Percentiles rank a stretch among this genome's conserved stretches.
These are phyloP conservation scores for Busseola fusca DNA, from an alignment of 2,888 invertebrate genomes.

Conservation along the genomic window DNA sequence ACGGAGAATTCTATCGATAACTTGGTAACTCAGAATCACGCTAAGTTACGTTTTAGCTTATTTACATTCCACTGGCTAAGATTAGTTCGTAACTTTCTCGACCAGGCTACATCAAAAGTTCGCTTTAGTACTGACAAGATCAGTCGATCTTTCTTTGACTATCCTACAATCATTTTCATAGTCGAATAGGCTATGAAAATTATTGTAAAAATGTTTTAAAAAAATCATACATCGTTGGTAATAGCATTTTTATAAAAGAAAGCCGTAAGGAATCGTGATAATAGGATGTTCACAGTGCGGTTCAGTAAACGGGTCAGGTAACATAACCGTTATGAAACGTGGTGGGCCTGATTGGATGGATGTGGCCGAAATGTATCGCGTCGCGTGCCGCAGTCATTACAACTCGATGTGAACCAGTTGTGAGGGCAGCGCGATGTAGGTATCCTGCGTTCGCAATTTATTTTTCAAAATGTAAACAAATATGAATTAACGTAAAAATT, in stretches of 20 bases:
- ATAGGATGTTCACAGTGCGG: slow-evolving; percentile 13
- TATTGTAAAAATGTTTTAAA: neutral
- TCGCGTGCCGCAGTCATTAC: slow-evolving; percentile 14
- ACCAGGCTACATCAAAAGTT: neutral
- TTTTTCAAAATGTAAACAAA: too few species aligned
- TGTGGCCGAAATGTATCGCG: slow-evolving; percentile 31
- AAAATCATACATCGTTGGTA: neutral
- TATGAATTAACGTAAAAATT: too few species aligned
- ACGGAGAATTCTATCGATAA: slow-evolving; percentile 29
- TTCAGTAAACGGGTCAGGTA: slow-evolving; percentile 8
- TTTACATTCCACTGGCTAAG: slow-evolving; percentile 26
- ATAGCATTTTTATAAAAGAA: neutral
- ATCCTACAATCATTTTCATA: neutral
- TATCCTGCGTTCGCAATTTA: too few species aligned
- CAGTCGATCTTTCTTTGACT: neutral
- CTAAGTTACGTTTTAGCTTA: slow-evolving; percentile 25
- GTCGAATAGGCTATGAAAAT: too few species aligned
- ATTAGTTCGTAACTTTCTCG: slow-evolving; percentile 22
- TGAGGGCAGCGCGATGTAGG: neutral
- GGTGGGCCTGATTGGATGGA: slow-evolving; percentile 25
- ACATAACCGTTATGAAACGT: slow-evolving; percentile 10
- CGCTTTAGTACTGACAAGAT: neutral
- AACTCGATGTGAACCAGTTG: slow-evolving; percentile 7
- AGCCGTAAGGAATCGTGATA: slow-evolving; percentile 7
- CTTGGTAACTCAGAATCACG: slow-evolving; percentile 19